These are phyloP conservation scores for Platypus cylindrus DNA, from an alignment of 2,888 invertebrate genomes.

Conservation along the genomic window DNA sequence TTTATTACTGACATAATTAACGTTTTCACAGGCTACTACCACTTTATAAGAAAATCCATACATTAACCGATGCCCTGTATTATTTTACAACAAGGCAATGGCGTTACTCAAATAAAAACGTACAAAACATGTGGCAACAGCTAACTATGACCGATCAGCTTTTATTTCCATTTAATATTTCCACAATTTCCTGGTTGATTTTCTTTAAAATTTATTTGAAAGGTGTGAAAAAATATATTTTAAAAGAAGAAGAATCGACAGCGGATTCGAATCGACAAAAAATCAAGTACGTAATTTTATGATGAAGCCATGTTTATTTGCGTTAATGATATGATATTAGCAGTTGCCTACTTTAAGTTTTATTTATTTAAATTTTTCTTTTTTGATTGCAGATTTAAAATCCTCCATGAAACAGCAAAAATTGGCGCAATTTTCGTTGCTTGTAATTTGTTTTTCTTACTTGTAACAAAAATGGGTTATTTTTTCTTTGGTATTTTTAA, in stretches of 20 bases:
- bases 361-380: no score
- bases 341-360: no score
- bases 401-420: no score
- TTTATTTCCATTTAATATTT: slow-evolving; percentile 63
- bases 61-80: slow-evolving; percentile 55
- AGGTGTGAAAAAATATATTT: slow-evolving; percentile 62
- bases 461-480: no score
- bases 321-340: no score
- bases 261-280: slow-evolving; percentile 28
- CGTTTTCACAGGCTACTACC: slow-evolving; percentile 69
- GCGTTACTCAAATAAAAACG: slow-evolving; percentile 53
- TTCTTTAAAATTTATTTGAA: slow-evolving; percentile 57
- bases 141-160: slow-evolving; percentile 37
- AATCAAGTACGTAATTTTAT: no score
- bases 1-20: no score
- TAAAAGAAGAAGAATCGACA: slow-evolving; percentile 63
- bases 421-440: no score
- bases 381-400: no score
- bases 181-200: slow-evolving; percentile 54
- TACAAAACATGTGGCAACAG: slow-evolving; percentile 44
- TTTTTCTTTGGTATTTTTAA: no score
- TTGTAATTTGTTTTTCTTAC: no score
- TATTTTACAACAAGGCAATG: slow-evolving; percentile 69
- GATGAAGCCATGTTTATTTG: no score
- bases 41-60: slow-evolving; percentile 68